Evolutionary conservation across 2,888 invertebrate species (phyloP).

Genomic region (Clitarchus hookeri): DNA sequence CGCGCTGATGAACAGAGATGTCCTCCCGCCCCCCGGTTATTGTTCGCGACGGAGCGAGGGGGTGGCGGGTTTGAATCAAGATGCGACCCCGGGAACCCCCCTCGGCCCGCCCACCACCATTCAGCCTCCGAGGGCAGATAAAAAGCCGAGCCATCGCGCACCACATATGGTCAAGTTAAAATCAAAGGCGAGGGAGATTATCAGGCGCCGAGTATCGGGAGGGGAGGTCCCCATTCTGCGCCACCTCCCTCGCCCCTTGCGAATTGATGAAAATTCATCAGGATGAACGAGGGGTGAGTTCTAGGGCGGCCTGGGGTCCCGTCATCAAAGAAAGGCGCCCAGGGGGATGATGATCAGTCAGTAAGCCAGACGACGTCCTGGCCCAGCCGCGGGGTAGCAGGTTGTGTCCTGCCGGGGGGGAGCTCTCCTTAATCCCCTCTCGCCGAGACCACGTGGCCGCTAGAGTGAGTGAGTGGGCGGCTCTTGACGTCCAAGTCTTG

Average conservation of each 20-base stretch:
- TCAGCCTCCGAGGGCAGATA: background rate
- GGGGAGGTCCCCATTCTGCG: background rate
- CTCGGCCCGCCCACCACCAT: constrained; percentile 5
- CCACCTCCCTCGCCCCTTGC: background rate
- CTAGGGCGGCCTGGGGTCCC: background rate
- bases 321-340: background rate
- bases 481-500: no score
- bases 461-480: no score
- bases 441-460: background rate
- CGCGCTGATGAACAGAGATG: background rate
- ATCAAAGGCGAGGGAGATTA: constrained; percentile 29
- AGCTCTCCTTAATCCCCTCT: background rate
- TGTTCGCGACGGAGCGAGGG: background rate
- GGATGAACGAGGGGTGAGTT: background rate
- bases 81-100: constrained; percentile 11
- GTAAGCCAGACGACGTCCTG: background rate
- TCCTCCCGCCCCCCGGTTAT: background rate
- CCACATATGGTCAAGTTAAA: constrained; percentile 35
- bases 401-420: background rate
- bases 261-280: constrained; percentile 26
- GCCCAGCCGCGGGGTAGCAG: no score
- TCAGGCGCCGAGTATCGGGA: background rate
- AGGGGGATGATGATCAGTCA: background rate
- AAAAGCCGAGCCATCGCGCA: background rate
- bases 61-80: background rate